Evolutionary conservation across 2,797 vertebrate genomes (phyloP).

Genomic region (Sitta carolinensis): DNA sequence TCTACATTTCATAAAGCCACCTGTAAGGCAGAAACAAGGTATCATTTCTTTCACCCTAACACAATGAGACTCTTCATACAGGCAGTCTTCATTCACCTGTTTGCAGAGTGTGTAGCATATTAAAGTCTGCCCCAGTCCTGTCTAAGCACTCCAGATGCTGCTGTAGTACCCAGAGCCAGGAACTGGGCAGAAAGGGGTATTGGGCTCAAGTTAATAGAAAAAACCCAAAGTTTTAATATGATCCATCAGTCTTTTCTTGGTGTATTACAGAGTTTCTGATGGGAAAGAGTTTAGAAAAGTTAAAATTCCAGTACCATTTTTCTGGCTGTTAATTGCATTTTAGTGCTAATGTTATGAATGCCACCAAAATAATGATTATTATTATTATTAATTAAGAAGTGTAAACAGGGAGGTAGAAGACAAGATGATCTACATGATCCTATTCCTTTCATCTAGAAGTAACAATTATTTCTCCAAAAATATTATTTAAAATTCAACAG

Average conservation of each 20-base stretch:
- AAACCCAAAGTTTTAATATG: accelerated
- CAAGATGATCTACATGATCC: neutral
- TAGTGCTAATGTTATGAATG: neutral
- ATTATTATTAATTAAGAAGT: no score
- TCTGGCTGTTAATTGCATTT: neutral
- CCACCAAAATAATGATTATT: neutral
- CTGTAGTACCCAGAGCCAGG: neutral
- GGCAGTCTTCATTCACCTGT: neutral
- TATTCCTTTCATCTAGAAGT: neutral
- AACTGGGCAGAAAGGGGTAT: neutral
- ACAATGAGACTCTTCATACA: neutral
- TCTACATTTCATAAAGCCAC: neutral
- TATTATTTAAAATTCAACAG: neutral
- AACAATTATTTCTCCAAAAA: neutral
- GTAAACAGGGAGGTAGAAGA: neutral
- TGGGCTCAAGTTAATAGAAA: neutral
- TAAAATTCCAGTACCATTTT: neutral
- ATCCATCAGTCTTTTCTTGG: neutral
- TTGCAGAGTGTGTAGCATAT: neutral
- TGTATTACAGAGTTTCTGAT: neutral
- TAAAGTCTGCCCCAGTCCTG: neutral
- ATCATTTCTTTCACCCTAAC: neutral
- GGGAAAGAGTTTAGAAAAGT: neutral
- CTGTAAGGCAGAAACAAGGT: neutral
- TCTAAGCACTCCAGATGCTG: neutral